Evolutionary conservation across 2,888 invertebrate genomes (phyloP), one percentile per base, ranked within the genome.

Genomic region (Branchellion lobata): DNA sequence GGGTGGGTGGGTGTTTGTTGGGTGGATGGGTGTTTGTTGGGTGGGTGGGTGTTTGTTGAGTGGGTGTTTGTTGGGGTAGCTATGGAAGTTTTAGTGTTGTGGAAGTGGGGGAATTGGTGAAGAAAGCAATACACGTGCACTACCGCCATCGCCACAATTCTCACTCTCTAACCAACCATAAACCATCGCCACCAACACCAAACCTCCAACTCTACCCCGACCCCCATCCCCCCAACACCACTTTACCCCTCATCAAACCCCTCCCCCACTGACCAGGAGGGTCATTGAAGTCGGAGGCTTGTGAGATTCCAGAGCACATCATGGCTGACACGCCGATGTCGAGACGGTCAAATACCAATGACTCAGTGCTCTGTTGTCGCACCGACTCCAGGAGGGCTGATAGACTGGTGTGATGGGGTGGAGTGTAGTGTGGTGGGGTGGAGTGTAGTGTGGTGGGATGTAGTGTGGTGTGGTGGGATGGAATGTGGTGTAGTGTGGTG

Each of bases 181-280:
- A n/a, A n/a, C n/a, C n/a, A n/a, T n/a, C 14, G 40, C 5, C 40
- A 5, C 14, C 40, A 40, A 40, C 14, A 40, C 8, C 40, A 5
- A 40, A 5, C 40, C 40, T 8, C 40, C 40, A 5, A 40, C 5
- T 8, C 40, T 40, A 40, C 40, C 40, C 40, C 40, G 8, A 8
- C 40, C 40, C 40, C 40, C 40, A 40, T 14, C 40, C 40, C 40
- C 40, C 40, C 5, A 40, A 90, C 18, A 99, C 89, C 84, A 91
- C 93, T 87, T 99, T 97, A 0, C 96, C 96, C 96, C 86, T 96
- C 97, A 84, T 93, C 92, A 68, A 97, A 89, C 29, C 95, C 69
- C 34, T 14, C 69, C 3, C 14, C 11, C 33, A 34, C 69, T 3
- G 3, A 1, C 77, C 96, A 0, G 94, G 94, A 1, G 96, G 96